These are phyloP conservation scores for Paracyprichromis sp. DNA, from an alignment of 2,113 vertebrate genomes.

Conservation along the genomic window DNA sequence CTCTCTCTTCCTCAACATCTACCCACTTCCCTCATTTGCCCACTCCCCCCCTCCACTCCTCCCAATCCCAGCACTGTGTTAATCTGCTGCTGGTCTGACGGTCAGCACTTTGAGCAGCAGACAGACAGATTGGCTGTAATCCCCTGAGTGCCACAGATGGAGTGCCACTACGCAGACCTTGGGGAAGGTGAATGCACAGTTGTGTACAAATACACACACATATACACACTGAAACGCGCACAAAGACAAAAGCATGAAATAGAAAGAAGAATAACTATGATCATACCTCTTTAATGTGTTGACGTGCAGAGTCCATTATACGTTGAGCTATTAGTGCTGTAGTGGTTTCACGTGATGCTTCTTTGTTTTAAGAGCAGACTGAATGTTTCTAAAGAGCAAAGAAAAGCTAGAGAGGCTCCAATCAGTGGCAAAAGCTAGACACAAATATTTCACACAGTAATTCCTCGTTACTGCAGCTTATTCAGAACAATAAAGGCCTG, in stretches of 20 bases:
- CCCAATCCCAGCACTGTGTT: conserved; percentile 61
- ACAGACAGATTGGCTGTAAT: conserved; percentile 73
- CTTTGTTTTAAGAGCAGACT: not conserved
- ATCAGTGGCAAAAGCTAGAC: not conserved
- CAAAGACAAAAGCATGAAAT: not conserved
- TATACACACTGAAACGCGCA: not conserved
- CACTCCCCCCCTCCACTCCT: not conserved
- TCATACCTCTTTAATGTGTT: not conserved
- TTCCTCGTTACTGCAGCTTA: not conserved
- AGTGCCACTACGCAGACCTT: conserved; percentile 54
- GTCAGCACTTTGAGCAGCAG: conserved; percentile 69
- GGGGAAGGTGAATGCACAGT: conserved; percentile 48
- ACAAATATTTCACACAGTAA: not conserved
- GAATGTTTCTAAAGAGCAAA: not conserved
- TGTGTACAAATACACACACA: not conserved
- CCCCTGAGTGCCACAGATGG: conserved; percentile 70
- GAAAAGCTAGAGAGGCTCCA: not conserved
- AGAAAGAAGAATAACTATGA: not conserved
- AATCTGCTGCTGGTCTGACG: conserved; percentile 64
- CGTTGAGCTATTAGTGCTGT: not conserved
- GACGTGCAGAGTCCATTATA: not conserved
- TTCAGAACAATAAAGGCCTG: not conserved
- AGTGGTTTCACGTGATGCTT: not conserved
- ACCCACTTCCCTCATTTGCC: not conserved
- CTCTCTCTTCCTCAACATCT: not conserved